Conservation (phyloP, 2,797 vertebrate species). For the Hippopotamyrus pictus region DNA sequence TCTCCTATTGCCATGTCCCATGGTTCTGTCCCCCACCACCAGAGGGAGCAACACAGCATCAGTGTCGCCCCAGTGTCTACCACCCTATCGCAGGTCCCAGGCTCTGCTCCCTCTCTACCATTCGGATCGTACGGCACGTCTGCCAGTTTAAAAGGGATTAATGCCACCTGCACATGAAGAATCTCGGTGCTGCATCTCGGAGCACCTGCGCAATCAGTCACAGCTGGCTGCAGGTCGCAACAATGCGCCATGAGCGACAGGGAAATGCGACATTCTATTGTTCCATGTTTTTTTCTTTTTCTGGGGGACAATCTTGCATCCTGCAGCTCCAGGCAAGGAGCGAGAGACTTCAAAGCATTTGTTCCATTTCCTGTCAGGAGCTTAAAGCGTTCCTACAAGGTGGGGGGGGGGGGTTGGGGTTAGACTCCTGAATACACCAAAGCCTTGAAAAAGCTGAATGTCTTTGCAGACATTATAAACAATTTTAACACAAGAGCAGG, state of each 20-base stretch:
- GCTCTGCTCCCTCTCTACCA: background rate
- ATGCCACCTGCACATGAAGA: background rate
- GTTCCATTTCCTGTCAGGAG: constrained; percentile 13
- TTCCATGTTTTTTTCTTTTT: background rate
- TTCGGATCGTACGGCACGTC: background rate
- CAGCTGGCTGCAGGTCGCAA: background rate
- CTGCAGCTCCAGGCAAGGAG: background rate
- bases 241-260: background rate
- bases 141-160: background rate
- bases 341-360: constrained; percentile 8
- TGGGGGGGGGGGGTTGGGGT: background rate
- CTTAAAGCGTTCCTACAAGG: background rate
- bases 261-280: background rate
- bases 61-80: background rate
- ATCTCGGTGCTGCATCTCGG: background rate
- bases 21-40: background rate
- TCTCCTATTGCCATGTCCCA: background rate
- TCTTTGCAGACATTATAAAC: constrained; percentile 16
- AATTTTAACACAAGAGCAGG: background rate
- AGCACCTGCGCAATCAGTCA: background rate
- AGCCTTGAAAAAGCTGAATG: background rate
- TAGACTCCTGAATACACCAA: background rate
- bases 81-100: background rate
- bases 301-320: background rate
- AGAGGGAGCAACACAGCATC: background rate